A percentile compares a stretch with the other conserved stretches of the same genome.
phyloP scores from a whole-genome alignment of 2,888 invertebrate genomes.

The Panopea generosa region DNA sequence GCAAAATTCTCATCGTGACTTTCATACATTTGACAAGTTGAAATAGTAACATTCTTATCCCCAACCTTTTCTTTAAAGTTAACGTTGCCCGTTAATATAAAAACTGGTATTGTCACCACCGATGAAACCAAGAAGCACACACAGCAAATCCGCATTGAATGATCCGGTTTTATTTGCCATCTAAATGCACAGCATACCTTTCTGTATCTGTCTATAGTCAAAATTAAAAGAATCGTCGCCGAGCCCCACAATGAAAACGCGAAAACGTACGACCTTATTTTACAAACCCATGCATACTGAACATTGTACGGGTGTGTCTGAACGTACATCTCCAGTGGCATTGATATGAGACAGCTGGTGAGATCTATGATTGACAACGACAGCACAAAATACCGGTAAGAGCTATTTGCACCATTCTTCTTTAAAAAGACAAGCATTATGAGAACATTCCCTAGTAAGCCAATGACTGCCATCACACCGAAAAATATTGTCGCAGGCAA shows the following conservation, averaged over 20 bases:
- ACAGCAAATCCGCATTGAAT: conserved; percentile 21
- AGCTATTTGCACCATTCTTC: conserved; percentile 9
- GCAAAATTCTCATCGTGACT: conserved; percentile 17
- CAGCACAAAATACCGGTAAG: conserved; percentile 49
- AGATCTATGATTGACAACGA: conserved; percentile 41
- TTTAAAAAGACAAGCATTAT: conserved; percentile 37
- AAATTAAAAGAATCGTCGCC: conserved; percentile 33
- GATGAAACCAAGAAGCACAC: conserved; percentile 8
- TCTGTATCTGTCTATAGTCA: conserved; percentile 47
- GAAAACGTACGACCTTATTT: conserved; percentile 51
- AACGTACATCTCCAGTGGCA: conserved; percentile 51
- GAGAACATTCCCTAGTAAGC: conserved; percentile 44
- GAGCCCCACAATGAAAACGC: conserved; percentile 48
- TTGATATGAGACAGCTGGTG: conserved; percentile 43
- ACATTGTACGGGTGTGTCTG: conserved; percentile 55
- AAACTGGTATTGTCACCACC: conserved; percentile 23
- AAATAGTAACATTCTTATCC: conserved; percentile 21
- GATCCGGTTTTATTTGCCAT: conserved; percentile 40
- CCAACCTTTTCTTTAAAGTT: conserved; percentile 5
- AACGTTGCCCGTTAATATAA: conserved; percentile 38
- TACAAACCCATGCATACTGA: conserved; percentile 48
- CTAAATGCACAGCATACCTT: conserved; percentile 42
- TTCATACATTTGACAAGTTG: conserved; percentile 38
- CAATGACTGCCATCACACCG: conserved; percentile 38
- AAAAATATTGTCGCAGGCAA: conserved; percentile 48